phyloP scores from a whole-genome alignment of 2,888 invertebrate species.

The Caradrina kadenii region DNA sequence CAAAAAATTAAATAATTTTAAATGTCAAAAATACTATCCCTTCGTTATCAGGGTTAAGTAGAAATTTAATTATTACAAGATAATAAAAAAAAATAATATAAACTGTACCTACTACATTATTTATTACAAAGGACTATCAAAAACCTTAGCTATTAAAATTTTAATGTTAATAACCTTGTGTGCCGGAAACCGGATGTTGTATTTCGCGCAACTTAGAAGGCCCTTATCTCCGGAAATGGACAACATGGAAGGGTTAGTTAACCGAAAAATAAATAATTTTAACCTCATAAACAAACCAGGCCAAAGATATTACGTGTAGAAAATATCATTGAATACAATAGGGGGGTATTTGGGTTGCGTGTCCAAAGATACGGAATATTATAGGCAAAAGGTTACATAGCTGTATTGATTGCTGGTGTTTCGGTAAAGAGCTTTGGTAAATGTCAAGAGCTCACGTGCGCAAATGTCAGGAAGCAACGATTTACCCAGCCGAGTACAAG shows the following conservation, averaged over 20 bases:
- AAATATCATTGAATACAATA: slow-evolving; percentile 54
- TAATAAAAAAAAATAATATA: too few species aligned
- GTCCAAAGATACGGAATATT: slow-evolving; percentile 47
- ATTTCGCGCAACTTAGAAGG: slow-evolving; percentile 44
- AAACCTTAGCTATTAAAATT: slow-evolving; percentile 23
- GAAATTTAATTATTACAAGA: too few species aligned
- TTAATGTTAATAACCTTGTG: slow-evolving; percentile 26
- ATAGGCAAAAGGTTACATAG: slow-evolving; percentile 81
- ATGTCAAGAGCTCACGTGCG: slow-evolving; percentile 83
- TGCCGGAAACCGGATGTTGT: slow-evolving; percentile 51
- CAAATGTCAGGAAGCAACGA: slow-evolving; percentile 77
- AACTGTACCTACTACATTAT: neutral
- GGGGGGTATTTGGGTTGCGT: slow-evolving; percentile 49
- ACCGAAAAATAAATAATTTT: slow-evolving; percentile 50
- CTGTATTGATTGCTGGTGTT: slow-evolving; percentile 74
- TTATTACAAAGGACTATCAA: neutral
- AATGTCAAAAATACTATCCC: too few species aligned
- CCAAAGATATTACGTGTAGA: slow-evolving; percentile 21
- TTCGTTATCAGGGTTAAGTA: too few species aligned
- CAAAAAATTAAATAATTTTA: too few species aligned
- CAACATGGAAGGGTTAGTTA: slow-evolving; percentile 47
- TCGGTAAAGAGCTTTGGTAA: slow-evolving; percentile 70
- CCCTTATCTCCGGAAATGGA: slow-evolving; percentile 50
- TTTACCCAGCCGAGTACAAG: slow-evolving; percentile 39
- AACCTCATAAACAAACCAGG: slow-evolving; percentile 44